Base-by-base conservation (phyloP, 53 echinoderm and acorn worm species). In the Antedon mediterranea region DNA sequence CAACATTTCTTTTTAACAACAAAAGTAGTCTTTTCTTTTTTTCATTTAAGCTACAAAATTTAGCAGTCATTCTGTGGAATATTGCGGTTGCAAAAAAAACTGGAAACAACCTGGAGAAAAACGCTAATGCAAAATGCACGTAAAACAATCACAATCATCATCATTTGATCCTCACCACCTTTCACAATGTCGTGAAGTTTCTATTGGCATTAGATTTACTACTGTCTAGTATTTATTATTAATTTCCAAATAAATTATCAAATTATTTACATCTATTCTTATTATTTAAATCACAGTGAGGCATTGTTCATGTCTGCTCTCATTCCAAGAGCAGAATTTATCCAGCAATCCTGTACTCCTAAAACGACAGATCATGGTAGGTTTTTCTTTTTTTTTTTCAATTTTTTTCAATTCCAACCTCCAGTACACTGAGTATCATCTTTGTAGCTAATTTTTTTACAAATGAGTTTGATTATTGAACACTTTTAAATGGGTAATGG, bases 31-130 rank as follows among this genome's bases (percentile, higher is more conserved):
- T 11, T n/a, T n/a, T 57, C 9, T 57, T 57, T 57, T 57, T 57
- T 6, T 57, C 9, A 57, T 15, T 26, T 23, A 57, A 93, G 90
- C 43, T 93, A 43, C 88, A 90, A 74, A 88, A 85, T 74, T 84
- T 82, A 57, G 86, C 93, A 3, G 80, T 88, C 15, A 83, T 86
- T 0, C 72, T 93, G 8, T 93, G 93, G 93, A 90, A 93, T 78
- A 79, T 86, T 34, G 90, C 93, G 74, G 93, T 93, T 14, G 86
- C 93, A 33, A 88, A 86, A 34, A 93, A 84, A 74, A 86, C 90
- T 74, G 87, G 88, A 11, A 86, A 81, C 32, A 78, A 83, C 31
- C 73, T 90, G 31, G 34, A 78, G 4, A 57, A 88, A 31, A 72
- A 84, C 7, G 82, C 88, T 43, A 84, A 90, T 81, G 90, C 93